Conservation (phyloP, 1,140 invertebrate species). For the Polypedilum pembai region DNA sequence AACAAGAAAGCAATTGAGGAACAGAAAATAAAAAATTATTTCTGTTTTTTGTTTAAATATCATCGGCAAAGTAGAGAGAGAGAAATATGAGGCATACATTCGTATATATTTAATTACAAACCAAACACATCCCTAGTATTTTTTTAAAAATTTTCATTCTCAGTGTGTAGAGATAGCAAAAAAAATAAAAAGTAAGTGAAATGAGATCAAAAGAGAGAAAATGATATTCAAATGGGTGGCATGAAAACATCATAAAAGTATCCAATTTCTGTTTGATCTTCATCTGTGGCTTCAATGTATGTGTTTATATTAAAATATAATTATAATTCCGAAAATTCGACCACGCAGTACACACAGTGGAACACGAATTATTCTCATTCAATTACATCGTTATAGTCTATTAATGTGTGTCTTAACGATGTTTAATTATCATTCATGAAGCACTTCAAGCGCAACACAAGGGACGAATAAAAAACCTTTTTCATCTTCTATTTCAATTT, state of each 20-base stretch:
- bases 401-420: constrained; percentile 4
- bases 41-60: constrained; percentile 14
- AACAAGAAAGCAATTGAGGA: constrained; percentile 17
- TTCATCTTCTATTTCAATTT: neutral
- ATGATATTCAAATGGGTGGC: neutral
- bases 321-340: too few relatives aligned
- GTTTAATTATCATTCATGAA: constrained; percentile 17
- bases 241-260: constrained; percentile 1
- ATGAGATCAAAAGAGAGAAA: neutral
- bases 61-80: neutral
- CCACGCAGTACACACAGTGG: too few relatives aligned
- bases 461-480: neutral
- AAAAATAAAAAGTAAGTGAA: neutral
- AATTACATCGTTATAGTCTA: neutral
- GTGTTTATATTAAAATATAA: too few relatives aligned
- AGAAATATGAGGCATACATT: neutral
- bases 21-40: neutral
- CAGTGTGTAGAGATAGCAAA: neutral
- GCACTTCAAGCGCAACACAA: constrained; percentile 15
- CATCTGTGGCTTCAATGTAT: too few relatives aligned
- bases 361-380: neutral
- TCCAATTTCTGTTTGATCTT: constrained; percentile 7
- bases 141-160: neutral
- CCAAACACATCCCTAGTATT: constrained; percentile 24
- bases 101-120: constrained; percentile 27